Base-by-base conservation (phyloP, 2,888 invertebrate species). In the Oscheius sp. region DNA sequence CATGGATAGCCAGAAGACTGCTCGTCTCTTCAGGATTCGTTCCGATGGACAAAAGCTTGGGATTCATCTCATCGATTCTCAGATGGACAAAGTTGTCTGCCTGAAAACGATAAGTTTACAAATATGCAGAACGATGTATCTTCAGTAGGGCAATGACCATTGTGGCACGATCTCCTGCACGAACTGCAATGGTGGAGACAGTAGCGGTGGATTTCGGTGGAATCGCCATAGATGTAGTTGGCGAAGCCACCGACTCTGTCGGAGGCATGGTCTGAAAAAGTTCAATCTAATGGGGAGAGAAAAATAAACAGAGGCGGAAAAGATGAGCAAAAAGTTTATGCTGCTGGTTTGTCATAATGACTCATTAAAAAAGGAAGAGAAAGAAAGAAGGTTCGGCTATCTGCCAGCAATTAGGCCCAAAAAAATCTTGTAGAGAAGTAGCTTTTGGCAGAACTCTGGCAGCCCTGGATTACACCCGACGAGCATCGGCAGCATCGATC, bases 111-210 rank as follows among this genome's bases (percentile, higher is more conserved):
- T 21, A 21, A 21, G 21, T 21, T 21, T 21, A 21, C 21, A 21
- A 21, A 21, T 21, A 21, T 21, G 21, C 21, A 21, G 4, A 63
- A 29, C 2, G 63, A 47, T 32, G 7, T 33, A 95, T 95, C 93
- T 94, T 94, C 84, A 95, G 92, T 80, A 95, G 92, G 79, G 95
- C 95, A 87, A 96, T 94, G 88, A 95, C 94, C 89, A 95, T 93
- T 90, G 94, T 93, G 60, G 95, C 94, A 77, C 90, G 89, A 85
- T 93, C 92, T 81, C 94, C 95, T 89, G 94, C 94, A 90, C 94
- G 94, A 78, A 96, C 94, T 63, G 95, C 95, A 84, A 95, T 94
- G 75, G 95, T 95, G 90, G 94, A 94, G 88, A 95, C 93, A 84
- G 95, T 95, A 76, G 95, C 95, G 35, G 82, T 80, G 29, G 82